These are phyloP conservation scores for Ptilodon capucinus DNA, from an alignment of 2,888 invertebrate species.

Conservation along the genomic window DNA sequence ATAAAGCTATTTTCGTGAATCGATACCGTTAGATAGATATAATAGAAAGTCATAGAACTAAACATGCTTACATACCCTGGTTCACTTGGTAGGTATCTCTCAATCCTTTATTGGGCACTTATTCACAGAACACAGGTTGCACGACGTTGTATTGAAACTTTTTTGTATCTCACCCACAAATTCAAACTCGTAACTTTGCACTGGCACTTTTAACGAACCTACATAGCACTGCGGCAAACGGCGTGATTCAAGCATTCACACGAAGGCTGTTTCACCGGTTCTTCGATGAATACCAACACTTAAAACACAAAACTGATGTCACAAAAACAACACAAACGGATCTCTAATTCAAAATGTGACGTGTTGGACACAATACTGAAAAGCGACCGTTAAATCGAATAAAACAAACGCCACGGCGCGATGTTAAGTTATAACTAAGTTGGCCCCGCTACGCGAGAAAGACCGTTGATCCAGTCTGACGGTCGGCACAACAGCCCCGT, in stretches of 20 bases:
- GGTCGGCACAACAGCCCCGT: slow-evolving; percentile 67
- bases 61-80: slow-evolving; percentile 64
- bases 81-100: slow-evolving; percentile 54
- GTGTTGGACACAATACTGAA: slow-evolving; percentile 63
- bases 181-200: slow-evolving; percentile 72
- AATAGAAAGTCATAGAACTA: slow-evolving; percentile 31
- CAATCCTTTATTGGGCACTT: slow-evolving; percentile 65
- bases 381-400: slow-evolving; percentile 56
- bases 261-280: slow-evolving; percentile 58
- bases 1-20: slow-evolving; percentile 27
- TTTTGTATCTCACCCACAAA: slow-evolving; percentile 62
- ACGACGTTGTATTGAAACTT: slow-evolving; percentile 53
- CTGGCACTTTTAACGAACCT: slow-evolving; percentile 76
- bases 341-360: slow-evolving; percentile 55
- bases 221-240: slow-evolving; percentile 68
- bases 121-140: slow-evolving; percentile 55
- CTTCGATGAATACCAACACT: slow-evolving; percentile 44
- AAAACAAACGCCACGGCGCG: slow-evolving; percentile 66
- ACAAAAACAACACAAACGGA: slow-evolving; percentile 51
- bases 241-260: slow-evolving; percentile 76
- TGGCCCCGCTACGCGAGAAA: slow-evolving; percentile 71
- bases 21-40: slow-evolving; percentile 35
- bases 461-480: slow-evolving; percentile 81
- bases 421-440: slow-evolving; percentile 79
- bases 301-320: slow-evolving; percentile 42